Percentiles rank a stretch among this genome's conserved stretches.
These are phyloP conservation scores for Gulo gulo DNA, from an alignment of 2,113 vertebrate genomes.

Conservation along the genomic window DNA sequence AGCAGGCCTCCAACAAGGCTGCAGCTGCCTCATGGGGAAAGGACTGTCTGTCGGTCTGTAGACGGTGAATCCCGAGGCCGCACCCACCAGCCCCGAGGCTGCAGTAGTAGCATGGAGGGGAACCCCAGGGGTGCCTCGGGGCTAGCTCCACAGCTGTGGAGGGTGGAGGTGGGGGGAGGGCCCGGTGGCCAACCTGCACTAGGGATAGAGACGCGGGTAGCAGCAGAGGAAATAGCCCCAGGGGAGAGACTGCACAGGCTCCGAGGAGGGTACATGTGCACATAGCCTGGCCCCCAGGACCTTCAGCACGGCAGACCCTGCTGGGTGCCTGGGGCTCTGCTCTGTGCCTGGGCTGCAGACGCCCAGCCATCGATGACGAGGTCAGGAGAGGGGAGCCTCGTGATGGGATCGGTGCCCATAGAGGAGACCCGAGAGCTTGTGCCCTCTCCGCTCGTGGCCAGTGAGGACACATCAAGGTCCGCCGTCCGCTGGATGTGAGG, in stretches of 20 bases:
- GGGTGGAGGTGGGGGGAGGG: neutral
- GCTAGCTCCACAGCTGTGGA: neutral
- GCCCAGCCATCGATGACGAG: too few relatives aligned
- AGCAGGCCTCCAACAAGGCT: neutral
- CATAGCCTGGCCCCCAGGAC: neutral
- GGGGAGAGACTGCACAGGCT: neutral
- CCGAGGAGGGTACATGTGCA: fast-evolving
- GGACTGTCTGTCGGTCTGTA: neutral
- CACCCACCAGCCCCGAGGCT: neutral
- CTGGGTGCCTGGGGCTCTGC: fast-evolving
- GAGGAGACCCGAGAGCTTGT: neutral
- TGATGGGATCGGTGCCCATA: neutral
- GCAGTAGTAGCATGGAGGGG: neutral
- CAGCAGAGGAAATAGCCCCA: neutral
- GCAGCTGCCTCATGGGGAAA: neutral
- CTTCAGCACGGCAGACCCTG: fast-evolving
- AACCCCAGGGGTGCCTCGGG: neutral
- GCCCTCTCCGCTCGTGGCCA: neutral
- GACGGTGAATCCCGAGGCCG: neutral
- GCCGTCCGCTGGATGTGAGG: neutral
- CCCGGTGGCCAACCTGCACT: neutral
- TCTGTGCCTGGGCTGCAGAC: neutral
- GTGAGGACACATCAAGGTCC: neutral
- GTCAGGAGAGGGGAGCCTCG: neutral
- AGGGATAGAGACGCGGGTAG: neutral